Conservation (phyloP, 2,113 vertebrate species). For the Gnathonemus longibarbis region DNA sequence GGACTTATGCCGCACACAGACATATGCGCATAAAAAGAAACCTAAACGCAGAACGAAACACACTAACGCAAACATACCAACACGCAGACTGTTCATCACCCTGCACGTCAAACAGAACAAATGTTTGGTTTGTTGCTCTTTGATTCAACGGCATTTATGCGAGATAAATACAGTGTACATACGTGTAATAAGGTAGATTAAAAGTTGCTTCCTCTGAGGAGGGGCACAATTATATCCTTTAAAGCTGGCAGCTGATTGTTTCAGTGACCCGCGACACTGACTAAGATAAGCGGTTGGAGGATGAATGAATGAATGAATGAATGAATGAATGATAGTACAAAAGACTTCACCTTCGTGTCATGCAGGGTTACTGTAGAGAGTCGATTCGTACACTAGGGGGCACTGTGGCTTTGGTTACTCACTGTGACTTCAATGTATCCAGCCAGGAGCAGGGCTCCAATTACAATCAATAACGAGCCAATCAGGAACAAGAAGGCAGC, state of each 20-base stretch:
- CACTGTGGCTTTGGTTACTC: conserved; percentile 41
- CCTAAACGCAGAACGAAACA: neutral
- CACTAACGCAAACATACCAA: neutral
- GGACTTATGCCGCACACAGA: neutral
- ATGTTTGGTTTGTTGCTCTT: neutral
- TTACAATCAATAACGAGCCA: conserved; percentile 81
- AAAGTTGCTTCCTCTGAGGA: neutral
- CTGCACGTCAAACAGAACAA: neutral
- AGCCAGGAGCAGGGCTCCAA: conserved; percentile 80
- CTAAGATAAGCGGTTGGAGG: neutral
- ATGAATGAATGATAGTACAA: neutral
- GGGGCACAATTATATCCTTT: neutral
- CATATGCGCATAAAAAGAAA: neutral
- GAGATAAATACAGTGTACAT: neutral
- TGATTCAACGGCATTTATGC: neutral
- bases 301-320: neutral
- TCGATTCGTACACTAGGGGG: neutral
- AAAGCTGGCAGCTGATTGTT: neutral
- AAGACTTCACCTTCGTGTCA: neutral
- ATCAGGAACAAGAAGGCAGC: conserved; percentile 84
- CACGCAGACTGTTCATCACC: neutral
- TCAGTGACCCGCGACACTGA: neutral
- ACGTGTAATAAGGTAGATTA: neutral
- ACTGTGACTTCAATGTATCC: conserved; percentile 82
- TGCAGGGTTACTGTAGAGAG: neutral